phyloP scores from a whole-genome alignment of 2,797 vertebrate species.

The Pitangus sulphuratus region DNA sequence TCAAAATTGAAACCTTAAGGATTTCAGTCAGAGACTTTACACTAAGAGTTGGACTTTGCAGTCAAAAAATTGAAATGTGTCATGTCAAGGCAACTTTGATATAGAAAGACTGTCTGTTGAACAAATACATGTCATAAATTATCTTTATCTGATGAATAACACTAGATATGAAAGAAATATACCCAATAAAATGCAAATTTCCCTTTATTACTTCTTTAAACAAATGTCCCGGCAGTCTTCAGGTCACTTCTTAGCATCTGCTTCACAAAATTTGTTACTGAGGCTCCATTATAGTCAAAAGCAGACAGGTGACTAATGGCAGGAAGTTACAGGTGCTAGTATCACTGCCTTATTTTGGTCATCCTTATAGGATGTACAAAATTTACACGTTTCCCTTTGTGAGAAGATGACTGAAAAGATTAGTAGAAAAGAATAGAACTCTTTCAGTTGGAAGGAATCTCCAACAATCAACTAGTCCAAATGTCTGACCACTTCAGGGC shows the following conservation, averaged over 20 bases:
- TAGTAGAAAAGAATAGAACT: background rate
- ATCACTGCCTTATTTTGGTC: background rate
- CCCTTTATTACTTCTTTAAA: background rate
- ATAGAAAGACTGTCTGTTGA: background rate
- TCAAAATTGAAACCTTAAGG: background rate
- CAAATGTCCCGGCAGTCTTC: background rate
- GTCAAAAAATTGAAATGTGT: background rate
- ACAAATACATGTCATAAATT: background rate
- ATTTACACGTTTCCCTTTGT: background rate
- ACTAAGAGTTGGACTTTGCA: background rate
- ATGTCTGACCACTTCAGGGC: background rate
- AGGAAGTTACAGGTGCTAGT: background rate
- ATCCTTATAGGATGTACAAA: background rate
- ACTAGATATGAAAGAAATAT: background rate
- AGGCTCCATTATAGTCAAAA: background rate
- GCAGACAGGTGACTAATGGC: background rate
- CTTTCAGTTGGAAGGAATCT: background rate
- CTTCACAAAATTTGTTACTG: background rate
- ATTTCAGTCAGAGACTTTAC: background rate
- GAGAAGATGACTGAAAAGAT: background rate
- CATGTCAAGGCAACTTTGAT: background rate
- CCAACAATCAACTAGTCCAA: background rate
- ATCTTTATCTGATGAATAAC: background rate
- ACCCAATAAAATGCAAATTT: background rate
- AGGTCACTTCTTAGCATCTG: background rate